Evolutionary conservation across 2,888 invertebrate genomes (phyloP).

Genomic region (Gari tellinella): DNA sequence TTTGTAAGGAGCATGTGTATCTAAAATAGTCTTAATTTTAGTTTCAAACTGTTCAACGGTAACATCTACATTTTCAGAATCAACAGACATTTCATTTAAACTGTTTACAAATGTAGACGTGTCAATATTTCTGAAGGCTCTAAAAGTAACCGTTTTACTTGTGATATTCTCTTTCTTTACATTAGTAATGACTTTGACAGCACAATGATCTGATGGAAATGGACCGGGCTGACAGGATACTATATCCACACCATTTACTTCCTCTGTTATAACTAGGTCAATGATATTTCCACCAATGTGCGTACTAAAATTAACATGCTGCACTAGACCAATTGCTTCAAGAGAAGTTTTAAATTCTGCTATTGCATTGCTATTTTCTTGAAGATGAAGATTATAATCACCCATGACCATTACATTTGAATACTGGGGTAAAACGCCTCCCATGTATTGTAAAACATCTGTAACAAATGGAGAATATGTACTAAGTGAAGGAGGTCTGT

Average conservation of each 20-base stretch:
- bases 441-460: background rate
- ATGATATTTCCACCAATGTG: conserved; percentile 15
- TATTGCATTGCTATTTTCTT: conserved; percentile 10
- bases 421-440: conserved; percentile 17
- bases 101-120: too few relatives aligned
- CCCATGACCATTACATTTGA: conserved; percentile 38
- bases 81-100: too few relatives aligned
- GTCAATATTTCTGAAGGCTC: too few relatives aligned
- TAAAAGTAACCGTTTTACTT: too few relatives aligned
- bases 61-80: too few relatives aligned
- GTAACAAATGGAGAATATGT: background rate
- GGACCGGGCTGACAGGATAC: conserved; percentile 11
- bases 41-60: too few relatives aligned
- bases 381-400: conserved; percentile 36
- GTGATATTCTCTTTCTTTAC: too few relatives aligned
- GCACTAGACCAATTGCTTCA: conserved; percentile 5
- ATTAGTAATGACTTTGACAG: too few relatives aligned
- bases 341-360: conserved; percentile 12
- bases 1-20: too few relatives aligned
- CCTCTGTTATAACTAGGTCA: conserved; percentile 22
- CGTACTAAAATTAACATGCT: conserved; percentile 22
- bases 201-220: conserved; percentile 20
- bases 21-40: too few relatives aligned
- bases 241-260: too few relatives aligned
- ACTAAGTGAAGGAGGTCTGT: background rate